Percentiles rank a stretch among this genome's conserved stretches.
phyloP scores from a whole-genome alignment of 2,113 vertebrate genomes.

The Tragelaphus strepsiceros region DNA sequence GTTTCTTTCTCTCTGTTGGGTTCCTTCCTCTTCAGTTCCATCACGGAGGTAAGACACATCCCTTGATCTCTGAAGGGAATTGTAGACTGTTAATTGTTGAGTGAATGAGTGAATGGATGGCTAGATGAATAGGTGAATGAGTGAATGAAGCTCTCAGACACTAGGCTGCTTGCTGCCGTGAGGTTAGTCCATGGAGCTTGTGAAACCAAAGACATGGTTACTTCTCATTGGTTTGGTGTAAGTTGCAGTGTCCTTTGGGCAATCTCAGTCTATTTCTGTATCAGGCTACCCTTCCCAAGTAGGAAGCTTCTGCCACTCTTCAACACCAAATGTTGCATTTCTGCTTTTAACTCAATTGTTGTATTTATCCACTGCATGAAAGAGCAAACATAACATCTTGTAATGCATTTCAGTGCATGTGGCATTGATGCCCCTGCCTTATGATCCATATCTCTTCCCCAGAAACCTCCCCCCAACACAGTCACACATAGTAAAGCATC shows the following conservation, averaged over 20 bases:
- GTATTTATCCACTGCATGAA: background rate
- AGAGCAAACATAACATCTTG: background rate
- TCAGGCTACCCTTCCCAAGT: background rate
- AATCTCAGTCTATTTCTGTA: background rate
- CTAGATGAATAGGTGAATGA: background rate
- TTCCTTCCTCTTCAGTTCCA: conserved; percentile 15
- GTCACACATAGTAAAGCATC: background rate
- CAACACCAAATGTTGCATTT: background rate
- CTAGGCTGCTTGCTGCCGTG: background rate
- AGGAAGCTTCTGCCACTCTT: background rate
- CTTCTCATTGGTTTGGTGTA: background rate
- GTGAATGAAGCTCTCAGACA: background rate
- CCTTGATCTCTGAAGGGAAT: background rate
- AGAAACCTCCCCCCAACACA: background rate
- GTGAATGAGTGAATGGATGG: background rate
- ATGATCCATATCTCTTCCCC: background rate
- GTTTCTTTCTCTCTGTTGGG: background rate
- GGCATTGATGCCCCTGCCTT: background rate
- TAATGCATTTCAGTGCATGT: accelerated
- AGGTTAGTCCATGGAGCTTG: background rate
- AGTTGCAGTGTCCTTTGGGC: background rate
- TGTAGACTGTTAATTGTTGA: background rate
- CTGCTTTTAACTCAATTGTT: background rate
- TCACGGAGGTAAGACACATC: background rate
- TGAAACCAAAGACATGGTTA: background rate